Evolutionary conservation across 1,140 invertebrate genomes (phyloP).

Genomic region (Macrocentrus cingulum): DNA sequence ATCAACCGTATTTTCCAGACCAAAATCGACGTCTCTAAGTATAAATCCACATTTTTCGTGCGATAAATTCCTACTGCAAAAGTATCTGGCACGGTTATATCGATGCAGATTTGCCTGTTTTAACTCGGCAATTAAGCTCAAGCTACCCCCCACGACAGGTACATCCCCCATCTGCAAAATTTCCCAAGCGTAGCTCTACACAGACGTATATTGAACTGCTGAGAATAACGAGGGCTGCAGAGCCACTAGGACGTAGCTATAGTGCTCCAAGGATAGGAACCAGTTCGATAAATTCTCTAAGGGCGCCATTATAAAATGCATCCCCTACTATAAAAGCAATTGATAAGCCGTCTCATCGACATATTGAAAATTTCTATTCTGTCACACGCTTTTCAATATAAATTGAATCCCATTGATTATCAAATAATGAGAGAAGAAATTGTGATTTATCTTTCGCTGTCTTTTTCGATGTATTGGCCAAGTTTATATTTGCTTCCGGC

Average conservation of each 20-base stretch:
- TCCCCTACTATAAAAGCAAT: not conserved
- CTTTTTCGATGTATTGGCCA: no score
- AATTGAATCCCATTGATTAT: no score
- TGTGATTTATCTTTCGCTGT: not conserved
- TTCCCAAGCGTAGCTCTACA: slow-evolving; percentile 2
- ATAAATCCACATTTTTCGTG: not conserved
- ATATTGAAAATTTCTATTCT: not conserved
- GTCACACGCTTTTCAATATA: not conserved
- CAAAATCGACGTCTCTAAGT: no score
- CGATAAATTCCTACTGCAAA: slow-evolving; percentile 12
- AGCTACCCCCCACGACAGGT: slow-evolving; percentile 8
- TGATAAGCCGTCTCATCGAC: not conserved
- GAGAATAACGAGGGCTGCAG: not conserved
- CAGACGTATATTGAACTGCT: not conserved
- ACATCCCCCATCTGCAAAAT: slow-evolving; percentile 14
- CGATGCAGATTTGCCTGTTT: slow-evolving; percentile 17
- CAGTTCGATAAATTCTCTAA: no score
- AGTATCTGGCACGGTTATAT: slow-evolving; percentile 20
- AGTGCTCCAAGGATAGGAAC: no score
- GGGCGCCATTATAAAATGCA: no score
- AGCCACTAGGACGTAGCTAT: not conserved
- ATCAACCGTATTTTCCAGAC: no score
- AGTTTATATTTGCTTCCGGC: no score
- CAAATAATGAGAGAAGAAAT: not conserved
- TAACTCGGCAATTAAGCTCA: slow-evolving; percentile 23